Evolutionary conservation across 2,888 invertebrate species (phyloP).

Genomic region (Andrena trimmerana): DNA sequence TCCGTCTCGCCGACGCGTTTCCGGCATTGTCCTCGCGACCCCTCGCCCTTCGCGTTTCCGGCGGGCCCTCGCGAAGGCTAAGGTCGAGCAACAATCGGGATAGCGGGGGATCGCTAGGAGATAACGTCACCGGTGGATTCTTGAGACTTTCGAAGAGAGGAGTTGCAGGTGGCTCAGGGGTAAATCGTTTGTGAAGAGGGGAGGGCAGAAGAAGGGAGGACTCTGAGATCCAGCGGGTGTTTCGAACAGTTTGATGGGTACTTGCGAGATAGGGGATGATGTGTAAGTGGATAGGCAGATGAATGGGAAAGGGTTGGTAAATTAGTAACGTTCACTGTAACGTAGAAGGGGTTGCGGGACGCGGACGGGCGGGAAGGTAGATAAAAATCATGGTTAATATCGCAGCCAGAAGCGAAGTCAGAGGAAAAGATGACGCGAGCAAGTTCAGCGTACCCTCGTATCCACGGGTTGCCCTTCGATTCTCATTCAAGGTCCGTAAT

Average conservation of each 20-base stretch:
- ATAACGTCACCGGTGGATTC: neutral
- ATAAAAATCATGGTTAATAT: conserved; percentile 22
- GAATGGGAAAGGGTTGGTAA: no score
- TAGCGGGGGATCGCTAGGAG: neutral
- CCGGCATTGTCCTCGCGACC: conserved; percentile 29
- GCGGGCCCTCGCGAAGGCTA: conserved; percentile 38
- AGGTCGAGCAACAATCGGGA: conserved; percentile 40
- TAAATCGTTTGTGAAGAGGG: no score
- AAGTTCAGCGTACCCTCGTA: conserved; percentile 69
- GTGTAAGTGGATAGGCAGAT: no score
- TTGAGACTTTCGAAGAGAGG: no score
- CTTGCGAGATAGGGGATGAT: no score
- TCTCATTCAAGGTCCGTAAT: conserved; percentile 84
- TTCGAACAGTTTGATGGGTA: no score
- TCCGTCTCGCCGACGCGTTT: conserved; percentile 50
- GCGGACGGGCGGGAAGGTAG: neutral
- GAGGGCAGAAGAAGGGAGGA: no score
- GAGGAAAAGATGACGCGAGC: conserved; percentile 57
- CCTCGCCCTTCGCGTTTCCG: neutral
- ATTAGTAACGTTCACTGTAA: no score
- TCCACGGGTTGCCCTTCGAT: conserved; percentile 81
- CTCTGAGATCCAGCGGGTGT: no score
- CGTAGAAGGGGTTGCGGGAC: no score
- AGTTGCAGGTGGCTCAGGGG: no score
- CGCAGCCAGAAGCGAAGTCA: conserved; percentile 26